These are phyloP conservation scores for Nycticorax nycticorax DNA, from an alignment of 2,113 vertebrate genomes.

Conservation along the genomic window DNA sequence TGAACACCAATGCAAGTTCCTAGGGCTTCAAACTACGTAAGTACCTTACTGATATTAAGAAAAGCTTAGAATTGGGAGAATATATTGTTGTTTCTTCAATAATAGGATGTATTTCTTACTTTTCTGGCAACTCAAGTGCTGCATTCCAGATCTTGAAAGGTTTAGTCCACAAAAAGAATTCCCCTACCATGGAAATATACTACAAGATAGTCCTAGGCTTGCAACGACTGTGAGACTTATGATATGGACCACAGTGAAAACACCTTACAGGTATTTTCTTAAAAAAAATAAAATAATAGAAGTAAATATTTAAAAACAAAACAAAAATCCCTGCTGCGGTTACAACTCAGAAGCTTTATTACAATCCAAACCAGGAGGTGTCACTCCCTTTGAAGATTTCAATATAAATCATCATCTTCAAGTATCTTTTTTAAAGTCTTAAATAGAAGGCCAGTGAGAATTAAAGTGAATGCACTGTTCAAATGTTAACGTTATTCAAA, in stretches of 20 bases:
- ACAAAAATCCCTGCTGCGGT: neutral
- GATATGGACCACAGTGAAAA: neutral
- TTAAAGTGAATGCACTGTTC: neutral
- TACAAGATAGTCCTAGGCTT: neutral
- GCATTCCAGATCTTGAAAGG: neutral
- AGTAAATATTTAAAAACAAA: neutral
- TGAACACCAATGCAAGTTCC: accelerated
- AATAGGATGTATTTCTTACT: neutral
- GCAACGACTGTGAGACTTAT: neutral
- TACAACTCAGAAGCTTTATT: neutral
- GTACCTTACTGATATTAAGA: neutral
- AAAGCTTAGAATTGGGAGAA: neutral
- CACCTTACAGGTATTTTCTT: neutral
- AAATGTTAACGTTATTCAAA: neutral
- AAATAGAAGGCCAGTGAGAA: neutral
- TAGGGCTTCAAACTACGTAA: neutral
- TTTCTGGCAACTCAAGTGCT: neutral
- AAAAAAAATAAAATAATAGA: neutral
- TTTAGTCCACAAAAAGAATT: neutral
- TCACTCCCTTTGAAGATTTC: neutral
- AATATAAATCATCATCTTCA: neutral
- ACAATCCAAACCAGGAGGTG: neutral
- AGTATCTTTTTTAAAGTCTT: neutral
- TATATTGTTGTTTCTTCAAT: neutral
- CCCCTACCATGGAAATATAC: neutral